Conservation (phyloP, 2,888 invertebrate species). For the Drosophila parthenogenetica region DNA sequence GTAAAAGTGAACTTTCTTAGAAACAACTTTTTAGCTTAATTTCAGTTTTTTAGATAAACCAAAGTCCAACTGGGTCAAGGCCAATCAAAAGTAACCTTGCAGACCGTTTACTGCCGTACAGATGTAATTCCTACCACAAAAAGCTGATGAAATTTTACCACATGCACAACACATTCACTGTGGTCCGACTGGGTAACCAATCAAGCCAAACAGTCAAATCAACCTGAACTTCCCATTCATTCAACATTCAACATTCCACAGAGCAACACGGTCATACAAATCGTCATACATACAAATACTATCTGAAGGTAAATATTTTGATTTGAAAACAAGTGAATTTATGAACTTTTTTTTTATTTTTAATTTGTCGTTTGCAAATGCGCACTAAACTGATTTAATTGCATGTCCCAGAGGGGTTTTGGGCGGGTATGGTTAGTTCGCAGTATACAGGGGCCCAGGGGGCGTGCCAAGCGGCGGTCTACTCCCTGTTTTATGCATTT, state of each 20-base stretch:
- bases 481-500: constrained; percentile 40
- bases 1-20: too few species aligned
- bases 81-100: too few species aligned
- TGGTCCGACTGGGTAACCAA: neutral
- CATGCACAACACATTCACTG: too few species aligned
- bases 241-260: neutral
- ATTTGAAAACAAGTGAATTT: constrained; percentile 39
- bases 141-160: too few species aligned
- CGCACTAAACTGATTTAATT: constrained; percentile 59
- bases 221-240: neutral
- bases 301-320: constrained; percentile 34
- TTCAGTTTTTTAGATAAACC: too few species aligned
- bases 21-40: too few species aligned
- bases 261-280: constrained; percentile 9
- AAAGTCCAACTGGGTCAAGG: too few species aligned
- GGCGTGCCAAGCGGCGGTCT: constrained; percentile 23
- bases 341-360: constrained; percentile 28
- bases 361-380: constrained; percentile 53
- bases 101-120: too few species aligned
- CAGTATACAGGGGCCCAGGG: neutral
- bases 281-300: constrained; percentile 8
- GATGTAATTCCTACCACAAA: too few species aligned
- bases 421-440: neutral
- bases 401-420: constrained; percentile 9
- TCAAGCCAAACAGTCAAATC: neutral